Conservation (phyloP, 2,888 invertebrate genomes). For the Leptothorax acervorum region DNA sequence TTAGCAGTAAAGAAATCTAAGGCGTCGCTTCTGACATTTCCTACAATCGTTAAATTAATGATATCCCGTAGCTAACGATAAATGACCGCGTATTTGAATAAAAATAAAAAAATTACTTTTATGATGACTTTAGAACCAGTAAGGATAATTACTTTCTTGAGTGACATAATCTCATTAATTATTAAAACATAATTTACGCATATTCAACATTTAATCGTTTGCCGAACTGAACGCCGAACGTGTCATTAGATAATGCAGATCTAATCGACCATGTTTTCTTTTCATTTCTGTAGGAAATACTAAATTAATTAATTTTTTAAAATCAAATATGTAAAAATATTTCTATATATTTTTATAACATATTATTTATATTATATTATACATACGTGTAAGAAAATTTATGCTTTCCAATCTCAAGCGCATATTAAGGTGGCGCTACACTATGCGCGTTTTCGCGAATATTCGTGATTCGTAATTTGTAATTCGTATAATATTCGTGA, state of each 20-base stretch:
- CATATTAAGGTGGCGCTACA: background rate
- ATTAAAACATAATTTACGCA: background rate
- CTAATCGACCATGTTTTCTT: background rate
- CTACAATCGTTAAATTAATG: background rate
- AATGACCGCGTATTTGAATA: background rate
- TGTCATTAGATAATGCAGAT: background rate
- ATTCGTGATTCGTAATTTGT: no score
- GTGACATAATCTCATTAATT: background rate
- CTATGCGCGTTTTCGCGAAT: no score
- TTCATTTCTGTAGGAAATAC: background rate
- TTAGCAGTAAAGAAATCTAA: slow-evolving; percentile 10
- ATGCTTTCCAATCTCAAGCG: background rate
- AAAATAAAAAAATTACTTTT: background rate
- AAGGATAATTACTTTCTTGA: background rate
- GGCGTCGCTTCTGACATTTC: background rate
- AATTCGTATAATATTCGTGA: no score
- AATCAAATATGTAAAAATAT: background rate
- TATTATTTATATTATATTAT: background rate
- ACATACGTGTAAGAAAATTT: background rate
- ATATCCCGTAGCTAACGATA: background rate
- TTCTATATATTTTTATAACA: background rate
- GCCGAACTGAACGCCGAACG: slow-evolving; percentile 26
- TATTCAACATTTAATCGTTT: background rate
- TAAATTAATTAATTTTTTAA: slow-evolving; percentile 3
- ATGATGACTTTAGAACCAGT: background rate